Evolutionary conservation across 2,797 vertebrate genomes (phyloP).

Genomic region (Eulemur coronatus): DNA sequence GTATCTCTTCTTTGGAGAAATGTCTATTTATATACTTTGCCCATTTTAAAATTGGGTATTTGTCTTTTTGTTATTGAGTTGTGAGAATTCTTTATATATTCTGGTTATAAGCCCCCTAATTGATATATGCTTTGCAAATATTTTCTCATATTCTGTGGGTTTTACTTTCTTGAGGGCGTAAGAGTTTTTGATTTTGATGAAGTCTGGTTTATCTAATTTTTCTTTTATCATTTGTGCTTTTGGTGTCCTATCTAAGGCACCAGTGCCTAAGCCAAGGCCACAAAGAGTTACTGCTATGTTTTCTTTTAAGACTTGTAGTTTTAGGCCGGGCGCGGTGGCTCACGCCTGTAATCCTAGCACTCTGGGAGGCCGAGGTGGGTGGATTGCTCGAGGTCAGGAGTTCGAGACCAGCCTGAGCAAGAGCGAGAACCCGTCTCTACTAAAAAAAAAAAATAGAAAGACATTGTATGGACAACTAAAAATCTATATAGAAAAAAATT

Average conservation of each 20-base stretch:
- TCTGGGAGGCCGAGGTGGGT: too few relatives aligned
- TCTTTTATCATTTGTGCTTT: background rate
- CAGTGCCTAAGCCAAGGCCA: background rate
- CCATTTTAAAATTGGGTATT: slow-evolving; percentile 5
- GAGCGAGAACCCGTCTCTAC: too few relatives aligned
- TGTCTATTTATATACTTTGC: background rate
- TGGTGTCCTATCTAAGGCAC: background rate
- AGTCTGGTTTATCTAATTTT: background rate
- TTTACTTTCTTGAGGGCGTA: background rate
- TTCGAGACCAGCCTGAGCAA: too few relatives aligned
- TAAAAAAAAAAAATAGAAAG: too few relatives aligned
- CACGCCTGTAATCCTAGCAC: too few relatives aligned
- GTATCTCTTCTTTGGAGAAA: slow-evolving; percentile 15
- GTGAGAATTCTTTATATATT: background rate
- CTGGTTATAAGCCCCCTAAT: background rate
- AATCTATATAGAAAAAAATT: too few relatives aligned
- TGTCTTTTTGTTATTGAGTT: slow-evolving; percentile 1
- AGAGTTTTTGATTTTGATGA: slow-evolving; percentile 30
- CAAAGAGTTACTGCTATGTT: background rate
- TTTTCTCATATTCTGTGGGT: background rate
- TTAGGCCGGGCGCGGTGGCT: background rate
- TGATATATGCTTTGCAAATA: background rate
- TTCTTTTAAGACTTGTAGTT: slow-evolving; percentile 9
- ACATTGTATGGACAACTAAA: too few relatives aligned
- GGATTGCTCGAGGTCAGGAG: too few relatives aligned